Evolutionary conservation across 2,797 vertebrate species (phyloP).

Genomic region (Neosalanx taihuensis): DNA sequence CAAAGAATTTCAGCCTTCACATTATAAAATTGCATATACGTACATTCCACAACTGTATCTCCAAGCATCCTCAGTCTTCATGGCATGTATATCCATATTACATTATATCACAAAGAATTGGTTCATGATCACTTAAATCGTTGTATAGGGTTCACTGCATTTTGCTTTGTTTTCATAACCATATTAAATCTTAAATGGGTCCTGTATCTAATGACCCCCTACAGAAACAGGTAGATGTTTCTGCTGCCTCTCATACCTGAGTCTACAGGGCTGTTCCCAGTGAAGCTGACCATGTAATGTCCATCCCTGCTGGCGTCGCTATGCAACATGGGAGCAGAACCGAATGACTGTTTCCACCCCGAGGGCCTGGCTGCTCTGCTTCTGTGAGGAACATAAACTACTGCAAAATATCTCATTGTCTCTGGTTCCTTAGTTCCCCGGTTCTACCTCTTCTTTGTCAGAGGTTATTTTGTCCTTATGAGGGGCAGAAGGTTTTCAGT

Average conservation of each 20-base stretch:
- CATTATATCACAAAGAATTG: background rate
- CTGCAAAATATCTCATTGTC: slow-evolving; percentile 71
- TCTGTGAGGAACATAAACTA: slow-evolving; percentile 77
- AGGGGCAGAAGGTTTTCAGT: slow-evolving; percentile 74
- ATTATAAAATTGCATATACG: background rate
- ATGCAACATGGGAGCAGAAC: slow-evolving; percentile 74
- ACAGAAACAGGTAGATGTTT: slow-evolving; percentile 70
- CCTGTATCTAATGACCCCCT: slow-evolving; percentile 52
- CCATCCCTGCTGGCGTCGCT: slow-evolving; percentile 60
- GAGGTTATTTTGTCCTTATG: slow-evolving; percentile 77
- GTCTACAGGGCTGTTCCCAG: slow-evolving; percentile 50
- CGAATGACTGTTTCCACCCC: slow-evolving; percentile 77
- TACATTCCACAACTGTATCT: background rate
- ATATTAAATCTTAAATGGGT: slow-evolving; percentile 29
- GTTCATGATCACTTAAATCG: background rate
- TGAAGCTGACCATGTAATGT: slow-evolving; percentile 50
- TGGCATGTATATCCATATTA: background rate
- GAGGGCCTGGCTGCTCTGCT: slow-evolving; percentile 72
- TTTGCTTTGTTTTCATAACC: slow-evolving; percentile 13
- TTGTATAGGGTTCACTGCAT: background rate
- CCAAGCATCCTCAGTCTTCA: background rate
- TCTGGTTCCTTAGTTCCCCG: slow-evolving; percentile 70
- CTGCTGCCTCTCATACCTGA: slow-evolving; percentile 40
- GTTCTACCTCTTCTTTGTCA: slow-evolving; percentile 63
- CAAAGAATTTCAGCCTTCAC: background rate